A percentile compares a stretch with the other conserved stretches of the same genome.
Evolutionary conservation across 2,797 vertebrate species (phyloP).

Genomic region (Apodemus agrarius): DNA sequence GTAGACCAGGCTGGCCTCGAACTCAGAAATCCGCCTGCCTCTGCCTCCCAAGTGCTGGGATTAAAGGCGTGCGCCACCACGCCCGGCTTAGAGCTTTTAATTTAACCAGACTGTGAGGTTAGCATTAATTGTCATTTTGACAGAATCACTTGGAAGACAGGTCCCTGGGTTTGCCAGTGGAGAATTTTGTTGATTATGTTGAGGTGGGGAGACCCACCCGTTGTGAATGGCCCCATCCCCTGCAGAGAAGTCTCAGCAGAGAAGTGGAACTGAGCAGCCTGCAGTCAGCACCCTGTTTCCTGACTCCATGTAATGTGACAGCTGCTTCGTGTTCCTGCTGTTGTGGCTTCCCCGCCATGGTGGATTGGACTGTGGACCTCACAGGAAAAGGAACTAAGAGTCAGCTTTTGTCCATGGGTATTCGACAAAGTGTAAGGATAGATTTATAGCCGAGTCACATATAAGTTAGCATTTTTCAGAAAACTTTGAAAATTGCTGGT

Average conservation of each 20-base stretch:
- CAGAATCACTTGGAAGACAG: not conserved
- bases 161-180: not conserved
- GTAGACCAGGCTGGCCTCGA: too few species aligned
- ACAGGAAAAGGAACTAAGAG: not conserved
- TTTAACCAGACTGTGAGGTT: not conserved
- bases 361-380: not conserved
- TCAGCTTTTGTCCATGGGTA: not conserved
- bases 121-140: not conserved
- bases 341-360: not conserved
- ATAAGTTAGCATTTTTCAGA: slow-evolving; percentile 26
- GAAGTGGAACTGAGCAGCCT: not conserved
- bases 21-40: too few species aligned
- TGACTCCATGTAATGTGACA: not conserved
- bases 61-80: too few species aligned
- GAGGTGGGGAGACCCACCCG: not conserved
- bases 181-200: not conserved
- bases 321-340: not conserved
- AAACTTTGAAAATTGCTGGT: not conserved
- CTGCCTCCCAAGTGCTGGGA: too few species aligned
- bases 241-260: not conserved
- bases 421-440: slow-evolving; percentile 19
- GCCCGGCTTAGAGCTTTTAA: slow-evolving; percentile 8
- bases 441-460: slow-evolving; percentile 50
- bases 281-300: not conserved
- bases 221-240: not conserved